A percentile compares a stretch with the other conserved stretches of the same genome.
Conservation (phyloP, 2,888 invertebrate species). For the Stenurella melanura region DNA sequence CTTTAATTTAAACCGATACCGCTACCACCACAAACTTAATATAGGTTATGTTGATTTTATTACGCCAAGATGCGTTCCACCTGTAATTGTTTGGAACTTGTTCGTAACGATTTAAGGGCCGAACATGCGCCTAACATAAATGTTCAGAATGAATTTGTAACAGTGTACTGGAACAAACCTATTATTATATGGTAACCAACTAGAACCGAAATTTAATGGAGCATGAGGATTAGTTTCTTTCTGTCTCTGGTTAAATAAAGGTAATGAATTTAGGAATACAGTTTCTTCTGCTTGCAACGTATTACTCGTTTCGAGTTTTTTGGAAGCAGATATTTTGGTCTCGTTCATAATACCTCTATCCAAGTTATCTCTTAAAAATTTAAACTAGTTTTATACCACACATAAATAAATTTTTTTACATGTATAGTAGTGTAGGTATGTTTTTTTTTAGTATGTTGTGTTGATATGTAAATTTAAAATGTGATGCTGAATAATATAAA, state of each 20-base stretch:
- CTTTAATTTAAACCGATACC: too few relatives aligned
- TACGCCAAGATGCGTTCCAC: too few relatives aligned
- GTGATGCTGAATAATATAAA: not conserved
- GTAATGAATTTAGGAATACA: not conserved
- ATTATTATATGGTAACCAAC: not conserved
- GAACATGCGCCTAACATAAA: too few relatives aligned
- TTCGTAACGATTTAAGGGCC: too few relatives aligned
- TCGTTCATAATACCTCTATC: slow-evolving; percentile 1
- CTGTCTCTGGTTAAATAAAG: not conserved
- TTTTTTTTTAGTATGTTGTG: not conserved
- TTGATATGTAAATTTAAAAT: not conserved
- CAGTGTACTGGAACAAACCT: too few relatives aligned
- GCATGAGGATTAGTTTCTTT: not conserved
- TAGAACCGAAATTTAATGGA: not conserved
- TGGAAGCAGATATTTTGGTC: not conserved
- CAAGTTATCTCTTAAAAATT: slow-evolving; percentile 5
- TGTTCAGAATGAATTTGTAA: too few relatives aligned
- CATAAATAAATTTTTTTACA: too few relatives aligned
- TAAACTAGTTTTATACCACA: not conserved
- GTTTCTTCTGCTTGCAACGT: not conserved
- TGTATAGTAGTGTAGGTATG: not conserved
- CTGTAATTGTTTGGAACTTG: too few relatives aligned
- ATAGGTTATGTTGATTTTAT: too few relatives aligned
- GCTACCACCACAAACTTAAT: too few relatives aligned
- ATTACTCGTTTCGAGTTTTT: not conserved